Conservation (phyloP, 2,797 vertebrate genomes). For the Liasis olivaceus region DNA sequence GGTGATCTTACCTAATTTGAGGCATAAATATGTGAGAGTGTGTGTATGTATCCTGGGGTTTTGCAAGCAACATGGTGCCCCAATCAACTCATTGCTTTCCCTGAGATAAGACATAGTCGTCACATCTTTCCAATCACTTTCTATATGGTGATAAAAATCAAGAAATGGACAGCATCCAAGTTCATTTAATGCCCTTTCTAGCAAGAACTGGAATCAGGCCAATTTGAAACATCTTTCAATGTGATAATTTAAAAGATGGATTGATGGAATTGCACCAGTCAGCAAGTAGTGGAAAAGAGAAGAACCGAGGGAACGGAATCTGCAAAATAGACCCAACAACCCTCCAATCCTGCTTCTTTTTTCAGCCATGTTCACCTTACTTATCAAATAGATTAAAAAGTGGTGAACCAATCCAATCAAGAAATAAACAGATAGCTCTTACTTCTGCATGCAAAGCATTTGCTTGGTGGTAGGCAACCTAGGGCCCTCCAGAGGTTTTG, state of each 20-base stretch:
- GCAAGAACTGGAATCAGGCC: background rate
- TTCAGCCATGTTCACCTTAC: background rate
- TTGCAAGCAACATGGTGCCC: background rate
- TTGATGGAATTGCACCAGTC: background rate
- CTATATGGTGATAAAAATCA: background rate
- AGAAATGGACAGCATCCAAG: background rate
- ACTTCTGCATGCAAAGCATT: background rate
- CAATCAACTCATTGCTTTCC: background rate
- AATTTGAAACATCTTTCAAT: background rate
- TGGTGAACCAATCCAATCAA: background rate
- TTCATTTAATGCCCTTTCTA: background rate
- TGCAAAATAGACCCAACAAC: background rate
- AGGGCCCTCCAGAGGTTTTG: background rate
- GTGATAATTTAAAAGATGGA: background rate
- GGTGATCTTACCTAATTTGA: background rate
- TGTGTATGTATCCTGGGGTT: background rate
- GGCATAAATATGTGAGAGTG: background rate
- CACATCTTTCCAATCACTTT: constrained; percentile 13
- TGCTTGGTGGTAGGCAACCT: background rate
- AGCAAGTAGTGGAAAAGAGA: background rate
- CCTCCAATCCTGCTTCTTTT: background rate
- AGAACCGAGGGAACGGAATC: background rate
- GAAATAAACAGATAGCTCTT: background rate
- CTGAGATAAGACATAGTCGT: background rate
- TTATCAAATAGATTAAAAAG: background rate